phyloP scores from a whole-genome alignment of 2,113 vertebrate genomes.

The Tychaedon coryphoeus region DNA sequence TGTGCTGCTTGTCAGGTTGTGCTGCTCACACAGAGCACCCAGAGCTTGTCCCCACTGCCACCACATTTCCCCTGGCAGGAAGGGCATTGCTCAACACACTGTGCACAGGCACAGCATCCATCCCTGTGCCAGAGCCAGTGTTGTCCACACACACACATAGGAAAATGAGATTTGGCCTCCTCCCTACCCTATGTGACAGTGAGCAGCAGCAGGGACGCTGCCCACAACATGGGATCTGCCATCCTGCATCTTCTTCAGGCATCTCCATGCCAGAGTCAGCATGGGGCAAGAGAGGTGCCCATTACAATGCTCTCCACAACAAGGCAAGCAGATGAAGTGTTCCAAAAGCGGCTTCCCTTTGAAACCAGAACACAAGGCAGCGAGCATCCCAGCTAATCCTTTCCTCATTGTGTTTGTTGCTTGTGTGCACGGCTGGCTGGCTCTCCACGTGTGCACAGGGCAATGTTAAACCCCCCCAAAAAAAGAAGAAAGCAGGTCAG shows the following conservation, averaged over 20 bases:
- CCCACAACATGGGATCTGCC: neutral
- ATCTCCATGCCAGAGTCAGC: neutral
- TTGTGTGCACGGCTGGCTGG: neutral
- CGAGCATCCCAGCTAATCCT: neutral
- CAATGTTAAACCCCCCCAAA: neutral
- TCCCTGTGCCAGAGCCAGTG: neutral
- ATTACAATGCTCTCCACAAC: neutral
- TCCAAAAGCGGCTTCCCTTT: neutral
- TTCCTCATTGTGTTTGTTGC: fast-evolving
- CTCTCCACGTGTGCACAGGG: neutral
- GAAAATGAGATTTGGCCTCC: neutral
- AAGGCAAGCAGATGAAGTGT: neutral
- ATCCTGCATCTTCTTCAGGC: neutral
- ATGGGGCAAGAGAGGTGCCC: neutral
- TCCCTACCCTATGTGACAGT: neutral
- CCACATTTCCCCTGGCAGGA: neutral
- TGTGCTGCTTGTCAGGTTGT: fast-evolving
- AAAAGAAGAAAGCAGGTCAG: neutral
- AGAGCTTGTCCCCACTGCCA: neutral
- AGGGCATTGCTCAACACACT: neutral
- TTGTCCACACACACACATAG: fast-evolving
- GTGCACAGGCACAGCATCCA: neutral
- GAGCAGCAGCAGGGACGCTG: fast-evolving
- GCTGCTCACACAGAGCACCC: neutral
- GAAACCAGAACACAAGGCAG: neutral